A percentile compares a stretch with the other conserved stretches of the same genome.
phyloP scores from a whole-genome alignment of 2,888 invertebrate species.

The Melinaea menophilus region DNA sequence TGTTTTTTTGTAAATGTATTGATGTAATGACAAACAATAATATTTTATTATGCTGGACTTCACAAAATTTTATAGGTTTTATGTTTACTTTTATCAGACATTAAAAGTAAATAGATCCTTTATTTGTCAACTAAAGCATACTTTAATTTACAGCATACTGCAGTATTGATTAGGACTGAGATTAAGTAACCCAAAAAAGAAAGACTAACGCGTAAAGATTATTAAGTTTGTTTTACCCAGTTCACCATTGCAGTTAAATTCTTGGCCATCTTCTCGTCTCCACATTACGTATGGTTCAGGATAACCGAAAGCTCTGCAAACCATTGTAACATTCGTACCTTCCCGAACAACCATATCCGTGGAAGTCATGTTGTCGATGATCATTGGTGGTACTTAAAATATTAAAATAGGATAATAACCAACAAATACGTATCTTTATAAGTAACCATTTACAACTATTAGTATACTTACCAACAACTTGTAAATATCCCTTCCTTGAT shows the following conservation, averaged over 20 bases:
- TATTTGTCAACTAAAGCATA: too few species aligned
- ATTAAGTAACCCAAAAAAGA: background rate
- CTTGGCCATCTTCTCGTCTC: slow-evolving; percentile 92
- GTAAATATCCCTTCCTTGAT: slow-evolving; percentile 91
- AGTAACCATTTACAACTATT: background rate
- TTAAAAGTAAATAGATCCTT: too few species aligned
- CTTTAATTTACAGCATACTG: too few species aligned
- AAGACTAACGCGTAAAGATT: background rate
- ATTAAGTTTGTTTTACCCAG: slow-evolving; percentile 77
- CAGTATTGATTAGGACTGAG: too few species aligned
- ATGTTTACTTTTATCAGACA: too few species aligned
- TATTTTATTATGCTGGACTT: slow-evolving; percentile 8
- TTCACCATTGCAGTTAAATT: slow-evolving; percentile 93
- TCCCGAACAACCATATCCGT: slow-evolving; percentile 95
- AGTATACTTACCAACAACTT: slow-evolving; percentile 85
- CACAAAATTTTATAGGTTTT: background rate
- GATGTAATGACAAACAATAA: slow-evolving; percentile 55
- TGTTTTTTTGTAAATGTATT: slow-evolving; percentile 56
- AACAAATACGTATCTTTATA: background rate
- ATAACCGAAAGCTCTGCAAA: slow-evolving; percentile 92
- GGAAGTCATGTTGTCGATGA: slow-evolving; percentile 92
- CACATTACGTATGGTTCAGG: slow-evolving; percentile 96
- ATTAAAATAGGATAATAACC: background rate
- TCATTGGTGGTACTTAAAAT: slow-evolving; percentile 89
- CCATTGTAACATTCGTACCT: slow-evolving; percentile 91